Percentiles rank a stretch among this genome's conserved stretches.
These are phyloP conservation scores for Virgularia gustaviana DNA, from an alignment of 92 coral and sea anemone genomes.

Conservation along the genomic window DNA sequence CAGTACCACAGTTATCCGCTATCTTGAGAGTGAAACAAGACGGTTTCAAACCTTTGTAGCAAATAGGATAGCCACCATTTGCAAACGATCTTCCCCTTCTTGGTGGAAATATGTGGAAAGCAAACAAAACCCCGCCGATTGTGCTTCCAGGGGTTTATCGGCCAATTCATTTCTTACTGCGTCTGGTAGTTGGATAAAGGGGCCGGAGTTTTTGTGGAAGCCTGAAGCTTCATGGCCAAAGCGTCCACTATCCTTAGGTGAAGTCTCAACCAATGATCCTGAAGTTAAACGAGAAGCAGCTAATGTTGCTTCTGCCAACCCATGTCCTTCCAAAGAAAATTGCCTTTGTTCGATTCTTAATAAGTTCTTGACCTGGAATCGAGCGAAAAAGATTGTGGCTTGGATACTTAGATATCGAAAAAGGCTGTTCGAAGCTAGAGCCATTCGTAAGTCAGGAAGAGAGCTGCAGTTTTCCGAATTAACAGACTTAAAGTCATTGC, in stretches of 20 bases:
- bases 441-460: too few species aligned
- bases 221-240: background rate
- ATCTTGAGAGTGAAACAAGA: background rate
- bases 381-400: too few species aligned
- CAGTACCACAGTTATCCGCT: slow-evolving; percentile 8
- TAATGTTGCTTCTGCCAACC: too few species aligned
- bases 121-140: slow-evolving; percentile 2
- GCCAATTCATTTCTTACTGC: background rate
- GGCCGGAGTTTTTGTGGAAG: background rate
- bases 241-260: background rate
- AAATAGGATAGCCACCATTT: slow-evolving; percentile 1
- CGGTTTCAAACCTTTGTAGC: background rate
- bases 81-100: background rate
- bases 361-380: too few species aligned
- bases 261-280: background rate
- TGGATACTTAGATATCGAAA: too few species aligned
- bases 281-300: too few species aligned
- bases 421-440: too few species aligned
- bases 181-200: background rate
- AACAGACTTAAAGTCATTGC: too few species aligned
- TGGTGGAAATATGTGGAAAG: slow-evolving; percentile 3
- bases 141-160: background rate
- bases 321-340: too few species aligned
- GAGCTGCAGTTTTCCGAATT: too few species aligned
- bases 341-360: too few species aligned